Evolutionary conservation across 2,797 vertebrate species (phyloP), one percentile per base, ranked within the genome.

Genomic region (Rhinella marina): DNA sequence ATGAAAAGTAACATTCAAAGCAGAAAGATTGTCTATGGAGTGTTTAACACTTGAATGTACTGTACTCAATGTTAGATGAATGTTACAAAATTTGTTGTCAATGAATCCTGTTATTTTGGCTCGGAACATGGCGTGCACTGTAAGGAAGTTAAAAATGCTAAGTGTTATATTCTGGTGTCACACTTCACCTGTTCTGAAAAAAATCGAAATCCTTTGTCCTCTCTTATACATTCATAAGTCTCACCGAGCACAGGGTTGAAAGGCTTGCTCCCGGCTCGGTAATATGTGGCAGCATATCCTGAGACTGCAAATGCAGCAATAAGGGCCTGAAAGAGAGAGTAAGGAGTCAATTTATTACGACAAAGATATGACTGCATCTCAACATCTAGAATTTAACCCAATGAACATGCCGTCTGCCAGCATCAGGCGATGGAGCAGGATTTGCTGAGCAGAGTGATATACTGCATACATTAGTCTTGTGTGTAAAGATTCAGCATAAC

Each of bases 141-240:
- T 52, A 66, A 68, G 11, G 48, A 82, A 82, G 21, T 17, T 48
- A 81, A 50, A 62, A 81, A 10, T 2, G 66, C 48, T 75, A 59
- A 78, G 16, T 82, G 50, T 70, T 83, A 83, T 54, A 83, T 16
- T 72, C 50, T 32, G 56, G 56, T 59, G 70, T 77, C 66, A 83
- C 72, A 73, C 57, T 91, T 93, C 92, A 98, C 98, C 96, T 99
- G 98, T 93, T 99, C 98, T 32, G 98, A 97, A 93, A 99, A 97
- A 94, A 99, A 99, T 92, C 98, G 96, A 94, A 99, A 97, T 92
- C 98, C 98, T 94, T 99, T 99, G 94, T 99, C 98, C 94, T 99
- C 98, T 90, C 98, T 95, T 91, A 99, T 97, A 95, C 97, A 98
- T 95, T 99, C 98, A 0, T 98, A 99, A 2, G 97, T 98, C 94